Evolutionary conservation across 2,888 invertebrate genomes (phyloP), one percentile per base, ranked within the genome.

Genomic region (Athalia rosae): DNA sequence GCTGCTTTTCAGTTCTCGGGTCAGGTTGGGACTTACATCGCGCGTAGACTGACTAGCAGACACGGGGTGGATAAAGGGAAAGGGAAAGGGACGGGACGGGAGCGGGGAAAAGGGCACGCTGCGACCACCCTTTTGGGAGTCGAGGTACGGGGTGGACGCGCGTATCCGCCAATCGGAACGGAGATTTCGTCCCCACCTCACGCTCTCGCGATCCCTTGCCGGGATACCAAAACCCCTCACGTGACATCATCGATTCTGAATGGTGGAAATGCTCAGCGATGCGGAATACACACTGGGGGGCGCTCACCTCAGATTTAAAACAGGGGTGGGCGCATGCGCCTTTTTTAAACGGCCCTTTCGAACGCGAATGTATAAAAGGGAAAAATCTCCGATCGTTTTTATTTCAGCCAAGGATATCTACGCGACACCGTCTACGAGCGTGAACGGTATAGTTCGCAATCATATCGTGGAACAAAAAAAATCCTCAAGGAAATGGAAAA

Each of bases 241-340:
- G 86, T 87, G 85, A 86, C 87, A 86, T 88, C 89, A 89, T 89
- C 89, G 89, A 89, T 89, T 89, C 88, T 89, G 89, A 89, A 89
- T 89, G 89, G 87, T 87, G 87, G 85, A 86, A 85, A 86, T 89
- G 89, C 86, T 89, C 89, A 88, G 83, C 89, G 85, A 88, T 84
- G 89, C 89, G 89, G 89, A 89, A 89, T 86, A 84, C 86, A 87
- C 89, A 87, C 87, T 87, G 86, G 89, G 87, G 89, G 89, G 89
- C 88, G 89, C 87, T 85, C 78, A 79, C 79, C 80, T 82, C 77
- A 80, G 63, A 64, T 50, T 59, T 50, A 8, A 50, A 41, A 13
- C 41, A 71, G 56, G 71, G 43, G 56, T 56, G 58, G n/a, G 61
- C 50, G 81, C 66, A 77, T 77, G 77, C 62, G 78, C 79, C 56